These are phyloP conservation scores for Psilopsiagon aurifrons DNA, from an alignment of 2,113 vertebrate genomes.

Conservation along the genomic window DNA sequence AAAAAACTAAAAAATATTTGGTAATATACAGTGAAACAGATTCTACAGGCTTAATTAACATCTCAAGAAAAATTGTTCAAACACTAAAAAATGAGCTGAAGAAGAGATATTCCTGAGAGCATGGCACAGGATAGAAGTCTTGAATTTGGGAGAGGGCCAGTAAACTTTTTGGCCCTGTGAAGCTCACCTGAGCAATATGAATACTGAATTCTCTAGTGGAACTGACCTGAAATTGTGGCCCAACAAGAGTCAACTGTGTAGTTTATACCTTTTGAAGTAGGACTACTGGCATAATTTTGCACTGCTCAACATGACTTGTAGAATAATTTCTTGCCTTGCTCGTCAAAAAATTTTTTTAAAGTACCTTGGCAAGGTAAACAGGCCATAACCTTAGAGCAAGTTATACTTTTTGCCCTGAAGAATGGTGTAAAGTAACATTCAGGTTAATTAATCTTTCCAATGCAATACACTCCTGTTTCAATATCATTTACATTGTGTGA, in stretches of 20 bases:
- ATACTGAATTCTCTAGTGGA: background rate
- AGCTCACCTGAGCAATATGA: background rate
- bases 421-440: background rate
- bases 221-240: background rate
- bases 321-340: background rate
- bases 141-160: background rate
- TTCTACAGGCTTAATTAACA: background rate
- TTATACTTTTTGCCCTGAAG: background rate
- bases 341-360: conserved; percentile 13
- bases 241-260: background rate
- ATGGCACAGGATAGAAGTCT: background rate
- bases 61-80: background rate
- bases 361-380: background rate
- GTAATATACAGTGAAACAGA: background rate
- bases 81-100: background rate
- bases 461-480: background rate
- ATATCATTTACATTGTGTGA: background rate
- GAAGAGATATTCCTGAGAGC: background rate
- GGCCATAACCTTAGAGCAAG: background rate
- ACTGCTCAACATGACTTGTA: background rate
- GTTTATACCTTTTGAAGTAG: background rate
- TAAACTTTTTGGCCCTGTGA: background rate
- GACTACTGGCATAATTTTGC: background rate
- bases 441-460: conserved; percentile 2
- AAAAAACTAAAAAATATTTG: background rate